Base-by-base conservation (phyloP, 2,797 vertebrate genomes). In the Enteromius unitaeniatus region DNA sequence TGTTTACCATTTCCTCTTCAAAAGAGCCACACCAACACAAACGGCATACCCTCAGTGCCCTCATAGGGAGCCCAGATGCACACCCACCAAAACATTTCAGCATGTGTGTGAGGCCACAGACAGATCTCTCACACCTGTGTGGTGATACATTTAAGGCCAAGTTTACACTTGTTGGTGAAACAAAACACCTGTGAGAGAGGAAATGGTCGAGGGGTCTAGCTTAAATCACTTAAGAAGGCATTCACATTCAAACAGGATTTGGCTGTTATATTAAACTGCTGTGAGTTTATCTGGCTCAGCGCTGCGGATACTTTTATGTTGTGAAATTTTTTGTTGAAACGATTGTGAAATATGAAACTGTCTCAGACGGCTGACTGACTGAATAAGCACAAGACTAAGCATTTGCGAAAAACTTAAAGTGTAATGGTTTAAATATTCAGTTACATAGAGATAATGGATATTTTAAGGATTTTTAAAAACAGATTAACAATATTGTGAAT, bases 101-200 rank as follows among this genome's bases (percentile, higher is more conserved):
- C 37, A 13, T 11, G 58, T 55, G 31, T 42, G 65, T 70, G 49
- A 26, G 23, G 34, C 37, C 34, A 40, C 47, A 58, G 79, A 58
- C 40, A 49, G 76, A 78, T 15, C 34, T 14, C 15, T n/a, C 26
- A 67, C 19, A 62, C 45, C 70, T 65, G 70, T 47, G 47, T 14
- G 62, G 8, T 6, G 60, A 65, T 47, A 4, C 21, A n/a, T 49
- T 51, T 15, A 19, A 53, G 26, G 62, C 21, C 26, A 79, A 67
- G 78, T 21, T 68, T 53, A 51, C 47, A 51, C 28, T 34, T 79
- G 78, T 23, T 79, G 45, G 28, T 53, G 80, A 75, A 82, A 65
- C n/a, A 49, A 37, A 53, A 82, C 58, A 75, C 58, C 60, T 53
- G 45, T 67, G 80, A 65, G 45, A 73, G 21, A 82, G 62, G 45